A percentile compares a stretch with the other conserved stretches of the same genome.
Evolutionary conservation across 2,888 invertebrate species (phyloP).

Genomic region (Xanthorhoe designata): DNA sequence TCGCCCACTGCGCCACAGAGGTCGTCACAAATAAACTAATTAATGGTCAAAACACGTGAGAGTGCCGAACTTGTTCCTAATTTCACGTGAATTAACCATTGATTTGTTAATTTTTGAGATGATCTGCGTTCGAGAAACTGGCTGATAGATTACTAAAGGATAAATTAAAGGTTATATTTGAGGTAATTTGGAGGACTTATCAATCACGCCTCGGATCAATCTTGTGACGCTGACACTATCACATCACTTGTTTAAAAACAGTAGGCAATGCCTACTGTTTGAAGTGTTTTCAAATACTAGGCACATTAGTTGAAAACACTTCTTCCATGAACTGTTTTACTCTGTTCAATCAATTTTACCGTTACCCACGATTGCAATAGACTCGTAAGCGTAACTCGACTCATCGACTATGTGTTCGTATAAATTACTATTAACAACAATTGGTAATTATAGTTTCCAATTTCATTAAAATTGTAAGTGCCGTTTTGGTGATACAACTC

Average conservation of each 20-base stretch:
- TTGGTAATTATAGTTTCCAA: not conserved
- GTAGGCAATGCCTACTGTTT: no score
- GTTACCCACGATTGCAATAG: not conserved
- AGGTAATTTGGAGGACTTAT: slow-evolving; percentile 10
- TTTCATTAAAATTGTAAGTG: no score
- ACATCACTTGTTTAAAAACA: not conserved
- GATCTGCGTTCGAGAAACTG: no score
- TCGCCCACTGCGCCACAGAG: no score
- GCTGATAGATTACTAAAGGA: slow-evolving; percentile 14
- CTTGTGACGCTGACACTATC: slow-evolving; percentile 14
- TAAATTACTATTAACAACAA: not conserved
- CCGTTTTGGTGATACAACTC: no score
- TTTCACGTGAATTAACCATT: no score
- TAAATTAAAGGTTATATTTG: not conserved
- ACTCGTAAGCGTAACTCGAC: no score
- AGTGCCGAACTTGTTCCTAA: no score
- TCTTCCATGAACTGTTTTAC: not conserved
- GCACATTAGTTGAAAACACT: not conserved
- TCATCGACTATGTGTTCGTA: not conserved
- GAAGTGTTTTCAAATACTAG: no score
- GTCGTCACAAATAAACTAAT: no score
- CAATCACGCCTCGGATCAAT: slow-evolving; percentile 27
- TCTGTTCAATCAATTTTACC: not conserved
- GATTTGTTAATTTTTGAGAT: no score
- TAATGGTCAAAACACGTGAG: no score